Evolutionary conservation across 2,888 invertebrate species (phyloP), one percentile per base, ranked within the genome.

Genomic region (Acrocyrtus sp.): DNA sequence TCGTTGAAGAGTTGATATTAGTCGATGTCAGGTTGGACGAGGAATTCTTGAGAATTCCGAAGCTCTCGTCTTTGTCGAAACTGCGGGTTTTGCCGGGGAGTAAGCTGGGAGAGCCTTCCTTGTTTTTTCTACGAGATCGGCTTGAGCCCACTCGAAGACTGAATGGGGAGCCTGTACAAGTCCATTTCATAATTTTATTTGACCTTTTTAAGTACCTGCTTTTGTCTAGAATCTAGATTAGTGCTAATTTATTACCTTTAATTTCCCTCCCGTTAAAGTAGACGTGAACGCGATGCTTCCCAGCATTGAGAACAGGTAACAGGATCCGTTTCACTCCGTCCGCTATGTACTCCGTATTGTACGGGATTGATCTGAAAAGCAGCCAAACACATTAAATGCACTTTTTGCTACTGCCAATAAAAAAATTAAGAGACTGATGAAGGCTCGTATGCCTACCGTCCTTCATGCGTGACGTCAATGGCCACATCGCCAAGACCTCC

Each of bases 211-310:
- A 8, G 27, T 26, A 48, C 6, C 5, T 19, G 15, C 51, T 53
- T 22, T 5, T 12, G 34, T 19, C 29, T 47, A 10, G 22, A 10
- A 43, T 58, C 45, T 8, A 19, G 10, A 19, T 58, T 58, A 21
- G 22, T 17, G 10, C 24, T 6, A 12, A 48, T n/a, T n/a, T 24
- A 61, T 1, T 78, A 88, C 88, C 96, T 83, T 89, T 88, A n/a
- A 92, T 90, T 82, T 94, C 93, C 83, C 92, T 91, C 10, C 96
- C 96, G 84, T 97, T 97, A 86, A 96, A 98, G 83, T 95, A 96
- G 29, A 97, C 90, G 84, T 96, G 96, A 43, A 96, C 89, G 82
- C 91, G 92, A 82, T 89, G 88, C 77, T 87, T 86, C 27, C 89
- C 89, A 29, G 87, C 85, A 45, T 87, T 86, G 56, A 86, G 84